Percentiles rank a stretch among this genome's conserved stretches.
phyloP scores from a whole-genome alignment of 2,113 vertebrate genomes.

The Harpagus bidentatus region DNA sequence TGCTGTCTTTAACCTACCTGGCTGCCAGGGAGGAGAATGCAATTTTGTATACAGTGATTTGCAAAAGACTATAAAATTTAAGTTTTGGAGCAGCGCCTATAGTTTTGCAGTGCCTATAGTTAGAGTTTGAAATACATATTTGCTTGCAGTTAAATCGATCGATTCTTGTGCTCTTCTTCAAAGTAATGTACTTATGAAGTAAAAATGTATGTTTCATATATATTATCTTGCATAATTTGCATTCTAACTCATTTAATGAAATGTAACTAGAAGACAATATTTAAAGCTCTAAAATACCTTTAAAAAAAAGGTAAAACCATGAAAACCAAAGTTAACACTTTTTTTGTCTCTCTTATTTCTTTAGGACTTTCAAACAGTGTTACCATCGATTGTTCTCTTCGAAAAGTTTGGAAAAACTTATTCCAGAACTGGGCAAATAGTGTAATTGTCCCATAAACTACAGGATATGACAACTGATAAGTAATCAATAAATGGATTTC shows the following conservation, averaged over 20 bases:
- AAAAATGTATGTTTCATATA: background rate
- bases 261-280: background rate
- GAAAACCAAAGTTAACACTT: background rate
- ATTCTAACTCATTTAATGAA: background rate
- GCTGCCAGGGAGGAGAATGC: background rate
- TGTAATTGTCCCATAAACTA: slow-evolving; percentile 50
- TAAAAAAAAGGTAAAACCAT: background rate
- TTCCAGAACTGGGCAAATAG: slow-evolving; percentile 76
- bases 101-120: background rate
- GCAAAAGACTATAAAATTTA: background rate
- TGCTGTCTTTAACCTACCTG: background rate
- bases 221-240: background rate
- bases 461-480: background rate
- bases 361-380: slow-evolving; percentile 80
- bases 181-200: background rate
- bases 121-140: background rate
- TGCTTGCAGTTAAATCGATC: background rate
- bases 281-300: background rate
- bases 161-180: background rate
- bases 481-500: slow-evolving; percentile 7
- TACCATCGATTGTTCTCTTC: slow-evolving; percentile 76
- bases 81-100: background rate
- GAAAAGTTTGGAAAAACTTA: slow-evolving; percentile 78
- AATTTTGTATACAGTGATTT: background rate
- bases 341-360: slow-evolving; percentile 42